These are phyloP conservation scores for Antigone vipio DNA, from an alignment of 2,113 vertebrate genomes.

Conservation along the genomic window DNA sequence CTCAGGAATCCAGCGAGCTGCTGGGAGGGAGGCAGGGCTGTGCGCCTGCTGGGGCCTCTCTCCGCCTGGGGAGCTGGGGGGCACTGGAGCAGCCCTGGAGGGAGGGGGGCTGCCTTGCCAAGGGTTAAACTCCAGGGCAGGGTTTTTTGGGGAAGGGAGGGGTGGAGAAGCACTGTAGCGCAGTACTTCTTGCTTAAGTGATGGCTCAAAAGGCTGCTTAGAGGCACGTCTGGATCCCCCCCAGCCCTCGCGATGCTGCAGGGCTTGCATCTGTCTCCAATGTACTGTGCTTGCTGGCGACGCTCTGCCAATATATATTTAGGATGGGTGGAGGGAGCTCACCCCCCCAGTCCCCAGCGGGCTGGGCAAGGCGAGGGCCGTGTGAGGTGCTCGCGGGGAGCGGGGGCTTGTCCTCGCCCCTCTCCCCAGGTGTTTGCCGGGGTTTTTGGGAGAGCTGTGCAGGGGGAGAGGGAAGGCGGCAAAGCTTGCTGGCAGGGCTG, in stretches of 20 bases:
- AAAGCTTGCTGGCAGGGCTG: not conserved
- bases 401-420: rapidly evolving
- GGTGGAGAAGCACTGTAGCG: not conserved
- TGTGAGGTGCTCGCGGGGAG: not conserved
- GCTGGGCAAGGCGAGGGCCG: not conserved
- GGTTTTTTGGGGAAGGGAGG: not conserved
- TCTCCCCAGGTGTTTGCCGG: not conserved
- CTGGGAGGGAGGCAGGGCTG: not conserved
- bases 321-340: not conserved
- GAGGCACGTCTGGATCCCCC: not conserved
- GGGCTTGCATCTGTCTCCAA: not conserved
- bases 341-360: rapidly evolving
- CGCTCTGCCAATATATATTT: not conserved
- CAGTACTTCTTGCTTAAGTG: not conserved
- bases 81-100: not conserved
- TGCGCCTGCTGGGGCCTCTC: constrained; percentile 44
- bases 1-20: constrained; percentile 71
- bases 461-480: rapidly evolving
- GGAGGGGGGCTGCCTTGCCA: not conserved
- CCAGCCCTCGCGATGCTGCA: rapidly evolving
- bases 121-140: not conserved
- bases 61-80: not conserved
- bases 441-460: not conserved
- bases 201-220: not conserved
- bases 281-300: not conserved